These are phyloP conservation scores for Oscheius sp. DNA, from an alignment of 2,888 invertebrate genomes.

Conservation along the genomic window DNA sequence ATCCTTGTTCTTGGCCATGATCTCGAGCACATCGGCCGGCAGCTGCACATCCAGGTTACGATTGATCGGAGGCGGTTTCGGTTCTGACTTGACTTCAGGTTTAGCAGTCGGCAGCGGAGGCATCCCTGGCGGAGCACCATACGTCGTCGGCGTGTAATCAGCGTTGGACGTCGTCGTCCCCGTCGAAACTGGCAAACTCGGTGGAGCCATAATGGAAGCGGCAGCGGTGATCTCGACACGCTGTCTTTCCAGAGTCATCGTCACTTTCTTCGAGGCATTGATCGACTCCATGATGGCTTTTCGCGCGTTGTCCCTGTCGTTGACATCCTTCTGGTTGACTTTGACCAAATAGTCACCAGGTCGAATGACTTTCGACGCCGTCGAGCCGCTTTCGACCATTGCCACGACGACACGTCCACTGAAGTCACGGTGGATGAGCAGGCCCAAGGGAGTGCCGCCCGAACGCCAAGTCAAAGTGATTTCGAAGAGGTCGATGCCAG, in stretches of 20 bases:
- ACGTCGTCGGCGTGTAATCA: slow-evolving; percentile 22
- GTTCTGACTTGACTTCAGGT: not conserved
- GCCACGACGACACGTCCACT: slow-evolving; percentile 46
- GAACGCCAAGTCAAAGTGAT: slow-evolving; percentile 53
- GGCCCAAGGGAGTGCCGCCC: slow-evolving; percentile 59
- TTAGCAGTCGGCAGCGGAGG: not conserved
- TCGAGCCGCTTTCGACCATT: slow-evolving; percentile 56
- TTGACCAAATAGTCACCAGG: slow-evolving; percentile 58
- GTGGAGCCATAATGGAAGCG: slow-evolving; percentile 18
- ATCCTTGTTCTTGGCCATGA: slow-evolving; percentile 55
- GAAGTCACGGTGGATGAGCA: slow-evolving; percentile 55
- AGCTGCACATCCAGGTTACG: slow-evolving; percentile 32
- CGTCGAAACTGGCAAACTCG: not conserved
- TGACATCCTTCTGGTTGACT: slow-evolving; percentile 54
- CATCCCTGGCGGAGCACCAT: not conserved
- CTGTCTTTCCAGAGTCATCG: slow-evolving; percentile 52
- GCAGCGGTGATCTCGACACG: slow-evolving; percentile 26
- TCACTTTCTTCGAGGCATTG: slow-evolving; percentile 51
- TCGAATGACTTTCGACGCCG: slow-evolving; percentile 49
- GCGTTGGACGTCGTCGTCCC: not conserved
- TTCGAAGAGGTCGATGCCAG: slow-evolving; percentile 52
- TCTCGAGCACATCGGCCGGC: slow-evolving; percentile 57
- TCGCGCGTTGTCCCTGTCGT: slow-evolving; percentile 53
- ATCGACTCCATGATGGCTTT: slow-evolving; percentile 56
- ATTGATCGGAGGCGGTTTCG: not conserved